phyloP scores from a whole-genome alignment of 2,113 vertebrate genomes.

The Machaerirhynchus nigripectus region DNA sequence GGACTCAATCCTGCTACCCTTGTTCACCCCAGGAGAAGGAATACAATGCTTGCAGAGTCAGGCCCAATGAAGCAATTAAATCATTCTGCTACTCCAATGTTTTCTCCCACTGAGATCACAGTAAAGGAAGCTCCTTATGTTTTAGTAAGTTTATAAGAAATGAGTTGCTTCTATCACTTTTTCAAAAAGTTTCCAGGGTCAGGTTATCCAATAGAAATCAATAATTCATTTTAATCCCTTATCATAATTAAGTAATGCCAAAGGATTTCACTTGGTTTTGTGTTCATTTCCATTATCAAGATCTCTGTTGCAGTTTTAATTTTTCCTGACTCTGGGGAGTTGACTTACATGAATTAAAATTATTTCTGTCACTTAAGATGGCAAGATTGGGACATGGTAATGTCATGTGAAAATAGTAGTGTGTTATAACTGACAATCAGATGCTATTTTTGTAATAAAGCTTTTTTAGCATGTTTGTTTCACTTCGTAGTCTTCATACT shows the following conservation, averaged over 20 bases:
- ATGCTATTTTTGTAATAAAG: constrained; percentile 57
- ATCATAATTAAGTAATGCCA: not conserved
- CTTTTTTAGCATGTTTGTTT: constrained; percentile 24
- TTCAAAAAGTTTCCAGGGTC: not conserved
- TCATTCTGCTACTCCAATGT: not conserved
- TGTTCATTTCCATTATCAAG: not conserved
- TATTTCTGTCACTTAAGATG: constrained; percentile 55
- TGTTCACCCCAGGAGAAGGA: not conserved
- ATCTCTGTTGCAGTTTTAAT: not conserved
- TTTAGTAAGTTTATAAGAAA: not conserved
- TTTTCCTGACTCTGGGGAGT: constrained; percentile 1
- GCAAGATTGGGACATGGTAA: not conserved
- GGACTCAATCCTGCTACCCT: not conserved
- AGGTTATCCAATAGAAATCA: not conserved
- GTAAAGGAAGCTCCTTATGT: not conserved
- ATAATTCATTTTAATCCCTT: not conserved
- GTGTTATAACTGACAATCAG: constrained; percentile 30
- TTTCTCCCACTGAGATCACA: not conserved
- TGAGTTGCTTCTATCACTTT: not conserved
- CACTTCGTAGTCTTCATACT: not conserved
- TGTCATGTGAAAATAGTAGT: constrained; percentile 4
- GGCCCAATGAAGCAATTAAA: not conserved
- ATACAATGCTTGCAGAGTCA: not conserved
- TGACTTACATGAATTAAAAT: constrained; percentile 21
- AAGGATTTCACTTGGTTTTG: not conserved